Evolutionary conservation across 2,888 invertebrate genomes (phyloP), one percentile per base, ranked within the genome.

Genomic region (Coenonympha glycerion): DNA sequence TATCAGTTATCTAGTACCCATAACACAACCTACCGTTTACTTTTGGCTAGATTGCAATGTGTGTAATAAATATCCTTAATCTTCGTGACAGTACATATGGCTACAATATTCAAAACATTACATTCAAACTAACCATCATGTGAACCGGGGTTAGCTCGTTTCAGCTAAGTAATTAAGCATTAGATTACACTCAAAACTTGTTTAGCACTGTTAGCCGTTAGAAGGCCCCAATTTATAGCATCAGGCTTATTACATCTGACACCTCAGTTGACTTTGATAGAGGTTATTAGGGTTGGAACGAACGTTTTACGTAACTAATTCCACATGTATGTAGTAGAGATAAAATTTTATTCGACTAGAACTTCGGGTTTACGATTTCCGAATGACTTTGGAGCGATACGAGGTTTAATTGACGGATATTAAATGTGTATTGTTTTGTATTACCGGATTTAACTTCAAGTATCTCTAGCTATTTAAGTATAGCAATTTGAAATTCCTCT

Each of bases 151-250:
- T 34, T 24, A n/a, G 33, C 22, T 22, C 45, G 24, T 45, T 54
- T 39, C 48, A 56, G 42, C 56, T 48, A 26, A 28, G 44, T 51
- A 56, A 58, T 58, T 57, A 58, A 52, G 9, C 48, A 54, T 54
- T 39, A 48, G 52, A 56, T 56, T 52, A 49, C 46, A 46, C 31
- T 49, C 28, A 34, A 46, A 15, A 45, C 45, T 45, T 46, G 40
- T 47, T 42, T 31, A 39, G 44, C 44, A 31, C 11, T 19, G 31
- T 44, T 31, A n/a, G 33, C 39, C 31, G 44, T 50, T 51, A 15
- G 18, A 33, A 30, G 18, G 37, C 37, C 18, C 18, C 22, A 48
- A 39, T 40, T 28, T 49, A 53, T 41, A 9, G 45, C 24, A 13
- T 21, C 5, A 13, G 8, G 39, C n/a, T 34, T 34, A 31, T 49